Conservation (phyloP, 2,113 vertebrate species). For the Cairina moschata region DNA sequence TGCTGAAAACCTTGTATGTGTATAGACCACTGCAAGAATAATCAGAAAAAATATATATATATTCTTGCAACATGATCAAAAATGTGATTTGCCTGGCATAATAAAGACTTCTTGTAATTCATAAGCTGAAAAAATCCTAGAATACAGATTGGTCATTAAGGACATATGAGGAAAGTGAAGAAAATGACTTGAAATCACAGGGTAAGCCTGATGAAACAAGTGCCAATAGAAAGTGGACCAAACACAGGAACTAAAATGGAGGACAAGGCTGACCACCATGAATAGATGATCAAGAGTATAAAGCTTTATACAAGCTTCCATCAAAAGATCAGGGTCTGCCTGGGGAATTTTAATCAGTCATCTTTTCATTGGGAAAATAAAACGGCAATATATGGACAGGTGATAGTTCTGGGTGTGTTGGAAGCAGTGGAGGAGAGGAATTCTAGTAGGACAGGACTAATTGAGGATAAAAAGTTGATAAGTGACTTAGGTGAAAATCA, state of each 20-base stretch:
- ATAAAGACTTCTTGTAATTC: not conserved
- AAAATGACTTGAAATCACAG: not conserved
- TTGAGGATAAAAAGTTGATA: not conserved
- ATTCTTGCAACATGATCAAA: not conserved
- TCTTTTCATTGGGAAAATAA: not conserved
- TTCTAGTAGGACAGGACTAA: not conserved
- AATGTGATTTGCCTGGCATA: not conserved
- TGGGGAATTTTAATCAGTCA: not conserved
- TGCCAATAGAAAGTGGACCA: not conserved
- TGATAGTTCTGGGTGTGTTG: not conserved
- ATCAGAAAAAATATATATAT: not conserved
- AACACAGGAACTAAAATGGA: not conserved
- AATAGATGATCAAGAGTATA: not conserved
- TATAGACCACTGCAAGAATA: not conserved
- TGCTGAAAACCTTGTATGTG: not conserved
- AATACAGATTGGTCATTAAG: not conserved
- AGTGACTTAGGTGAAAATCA: not conserved
- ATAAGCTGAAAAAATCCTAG: not conserved
- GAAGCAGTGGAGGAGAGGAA: not conserved
- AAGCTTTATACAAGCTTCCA: not conserved
- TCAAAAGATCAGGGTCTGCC: not conserved
- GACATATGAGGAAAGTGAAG: not conserved
- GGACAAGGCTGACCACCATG: not conserved
- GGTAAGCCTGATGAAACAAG: not conserved
- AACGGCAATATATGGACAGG: not conserved